Evolutionary conservation across 2,888 invertebrate genomes (phyloP), one percentile per base, ranked within the genome.

Genomic region (Dicyrtomina minuta): DNA sequence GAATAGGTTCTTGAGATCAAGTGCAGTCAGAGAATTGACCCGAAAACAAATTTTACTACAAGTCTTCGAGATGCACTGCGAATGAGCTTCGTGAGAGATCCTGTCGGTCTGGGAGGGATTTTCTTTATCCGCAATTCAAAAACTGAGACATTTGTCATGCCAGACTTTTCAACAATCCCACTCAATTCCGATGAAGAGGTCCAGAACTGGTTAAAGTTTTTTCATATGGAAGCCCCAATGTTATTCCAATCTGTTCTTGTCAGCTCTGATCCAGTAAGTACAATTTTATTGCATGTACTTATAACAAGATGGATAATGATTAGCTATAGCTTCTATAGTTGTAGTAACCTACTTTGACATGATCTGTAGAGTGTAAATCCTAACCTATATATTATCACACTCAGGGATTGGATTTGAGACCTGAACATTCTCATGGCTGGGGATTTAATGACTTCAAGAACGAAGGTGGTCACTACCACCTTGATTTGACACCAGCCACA

Each of bases 401-500:
- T 15, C 44, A 93, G 93, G 93, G 88, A 27, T 83, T 94, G 81
- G 94, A 96, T 84, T 86, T 98, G 74, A 87, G 97, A 78, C 87
- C 94, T 74, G 96, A 97, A 83, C 98, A 98, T 84, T 97, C 97
- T 82, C 98, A 98, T 83, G 84, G 86, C 72, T 79, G 78, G 75
- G 72, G 76, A 17, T 93, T 93, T 81, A 93, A 91, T 82, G 89
- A 91, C 77, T 83, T 86, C 80, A 89, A 89, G 81, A 90, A 89
- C 70, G 89, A 90, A 84, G 94, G 92, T 76, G 97, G 97, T 0
- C 98, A 98, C 85, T 99, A 97, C 84, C 97, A 99, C 84, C 89
- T 89, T 81, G 98, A 99, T 84, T 91, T 90, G 8, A 93, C 94
- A 39, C 96, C 97, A 0, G 89, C 88, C 12, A 84, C 81, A 15